Percentiles rank a stretch among this genome's conserved stretches.
These are phyloP conservation scores for Harpalus rubripes DNA, from an alignment of 2,888 invertebrate genomes.

Conservation along the genomic window DNA sequence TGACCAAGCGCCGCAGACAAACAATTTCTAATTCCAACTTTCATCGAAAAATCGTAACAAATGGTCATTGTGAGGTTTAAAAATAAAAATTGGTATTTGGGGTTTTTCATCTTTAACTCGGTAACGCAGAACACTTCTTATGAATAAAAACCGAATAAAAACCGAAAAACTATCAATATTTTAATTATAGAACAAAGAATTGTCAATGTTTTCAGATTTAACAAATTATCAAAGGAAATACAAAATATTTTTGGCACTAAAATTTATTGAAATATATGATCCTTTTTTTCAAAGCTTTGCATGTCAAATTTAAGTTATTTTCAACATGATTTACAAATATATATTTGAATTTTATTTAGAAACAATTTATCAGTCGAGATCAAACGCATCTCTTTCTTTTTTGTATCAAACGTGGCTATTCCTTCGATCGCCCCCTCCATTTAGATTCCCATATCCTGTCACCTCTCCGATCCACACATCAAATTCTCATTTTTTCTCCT, in stretches of 20 bases:
- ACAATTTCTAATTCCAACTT: too few relatives aligned
- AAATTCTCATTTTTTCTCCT: constrained; percentile 10
- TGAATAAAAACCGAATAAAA: too few relatives aligned
- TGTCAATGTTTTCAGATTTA: too few relatives aligned
- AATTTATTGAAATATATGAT: not conserved
- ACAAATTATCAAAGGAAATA: not conserved
- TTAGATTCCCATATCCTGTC: not conserved
- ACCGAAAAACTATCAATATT: too few relatives aligned
- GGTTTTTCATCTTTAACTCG: too few relatives aligned
- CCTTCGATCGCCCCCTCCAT: not conserved
- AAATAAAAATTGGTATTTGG: too few relatives aligned
- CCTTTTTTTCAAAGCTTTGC: not conserved
- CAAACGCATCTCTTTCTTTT: not conserved
- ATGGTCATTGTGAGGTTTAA: too few relatives aligned
- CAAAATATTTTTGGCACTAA: not conserved
- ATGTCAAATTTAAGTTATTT: not conserved
- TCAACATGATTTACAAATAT: not conserved
- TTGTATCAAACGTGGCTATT: not conserved
- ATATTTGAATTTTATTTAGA: constrained; percentile 1
- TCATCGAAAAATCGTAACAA: too few relatives aligned
- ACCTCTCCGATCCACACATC: not conserved
- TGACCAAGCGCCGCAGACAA: too few relatives aligned
- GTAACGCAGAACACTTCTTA: too few relatives aligned
- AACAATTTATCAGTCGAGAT: constrained; percentile 2
- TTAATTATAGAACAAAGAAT: too few relatives aligned